Conservation (phyloP, 2,113 vertebrate species). For the Clarias macrocephalus region DNA sequence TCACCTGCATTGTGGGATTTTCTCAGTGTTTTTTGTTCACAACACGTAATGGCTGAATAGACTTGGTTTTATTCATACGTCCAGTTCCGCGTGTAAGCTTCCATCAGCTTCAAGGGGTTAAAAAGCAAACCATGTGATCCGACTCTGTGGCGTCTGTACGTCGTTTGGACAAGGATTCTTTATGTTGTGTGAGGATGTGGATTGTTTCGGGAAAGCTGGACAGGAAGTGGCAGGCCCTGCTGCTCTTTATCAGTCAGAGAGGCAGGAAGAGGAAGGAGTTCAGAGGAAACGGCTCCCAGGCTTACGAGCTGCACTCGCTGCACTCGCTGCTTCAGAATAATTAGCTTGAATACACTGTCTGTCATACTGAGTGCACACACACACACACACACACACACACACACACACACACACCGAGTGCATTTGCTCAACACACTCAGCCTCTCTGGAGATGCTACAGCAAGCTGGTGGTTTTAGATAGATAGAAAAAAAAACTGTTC, state of each 20-base stretch:
- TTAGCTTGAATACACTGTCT: not conserved
- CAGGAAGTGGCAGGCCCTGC: constrained; percentile 56
- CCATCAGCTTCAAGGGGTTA: not conserved
- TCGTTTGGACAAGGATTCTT: not conserved
- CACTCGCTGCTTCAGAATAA: not conserved
- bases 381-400: not conserved
- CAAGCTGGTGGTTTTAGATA: too few relatives aligned
- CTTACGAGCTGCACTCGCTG: not conserved
- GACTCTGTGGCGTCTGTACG: constrained; percentile 6
- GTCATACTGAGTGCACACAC: not conserved
- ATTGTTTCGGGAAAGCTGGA: constrained; percentile 47
- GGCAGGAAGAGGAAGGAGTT: constrained; percentile 61
- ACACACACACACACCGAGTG: not conserved
- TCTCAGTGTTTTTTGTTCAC: not conserved
- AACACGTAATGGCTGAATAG: not conserved
- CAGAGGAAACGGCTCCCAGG: constrained; percentile 43
- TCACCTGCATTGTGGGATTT: not conserved
- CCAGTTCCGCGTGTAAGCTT: not conserved
- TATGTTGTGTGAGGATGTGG: constrained; percentile 31
- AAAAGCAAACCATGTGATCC: not conserved
- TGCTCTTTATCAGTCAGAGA: constrained; percentile 44
- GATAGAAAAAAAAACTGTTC: not conserved
- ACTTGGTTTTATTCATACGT: too few relatives aligned
- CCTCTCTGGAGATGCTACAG: not conserved
- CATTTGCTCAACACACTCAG: not conserved